These are phyloP conservation scores for Apostichopus californicus DNA, from an alignment of 35 echinoderm and acorn worm species.

Conservation along the genomic window DNA sequence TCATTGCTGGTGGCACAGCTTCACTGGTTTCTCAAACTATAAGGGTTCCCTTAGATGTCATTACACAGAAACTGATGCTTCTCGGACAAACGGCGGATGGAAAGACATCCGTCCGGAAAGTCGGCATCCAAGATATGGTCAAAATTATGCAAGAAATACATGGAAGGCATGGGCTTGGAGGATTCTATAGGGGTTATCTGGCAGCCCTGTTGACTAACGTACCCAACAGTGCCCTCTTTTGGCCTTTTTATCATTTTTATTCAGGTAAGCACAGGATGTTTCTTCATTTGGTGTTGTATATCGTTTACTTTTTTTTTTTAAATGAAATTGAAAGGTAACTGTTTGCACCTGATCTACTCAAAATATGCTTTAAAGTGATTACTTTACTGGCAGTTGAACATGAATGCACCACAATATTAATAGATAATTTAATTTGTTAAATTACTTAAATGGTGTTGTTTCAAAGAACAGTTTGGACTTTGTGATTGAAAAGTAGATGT, in stretches of 20 bases:
- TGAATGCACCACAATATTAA: too few relatives aligned
- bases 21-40: slow-evolving; percentile 90
- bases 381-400: too few relatives aligned
- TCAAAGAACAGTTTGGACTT: too few relatives aligned
- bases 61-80: slow-evolving; percentile 90
- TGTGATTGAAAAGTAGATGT: too few relatives aligned
- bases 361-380: too few relatives aligned
- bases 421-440: too few relatives aligned
- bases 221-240: slow-evolving; percentile 96
- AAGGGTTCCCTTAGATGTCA: slow-evolving; percentile 85
- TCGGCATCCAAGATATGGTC: slow-evolving; percentile 62
- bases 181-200: slow-evolving; percentile 91
- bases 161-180: slow-evolving; percentile 63
- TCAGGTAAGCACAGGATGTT: slow-evolving; percentile 60
- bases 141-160: slow-evolving; percentile 58
- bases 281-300: too few relatives aligned
- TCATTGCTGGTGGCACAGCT: slow-evolving; percentile 83
- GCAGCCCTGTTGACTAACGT: slow-evolving; percentile 92
- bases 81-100: slow-evolving; percentile 71
- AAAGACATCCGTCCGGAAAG: slow-evolving; percentile 49
- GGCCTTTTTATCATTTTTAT: slow-evolving; percentile 99
- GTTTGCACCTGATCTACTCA: too few relatives aligned
- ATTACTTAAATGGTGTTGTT: too few relatives aligned
- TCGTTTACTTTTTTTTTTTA: too few relatives aligned
- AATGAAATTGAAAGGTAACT: too few relatives aligned